Percentiles rank a stretch among this genome's conserved stretches.
Evolutionary conservation across 2,888 invertebrate genomes (phyloP).

Genomic region (Drosophila rubida): DNA sequence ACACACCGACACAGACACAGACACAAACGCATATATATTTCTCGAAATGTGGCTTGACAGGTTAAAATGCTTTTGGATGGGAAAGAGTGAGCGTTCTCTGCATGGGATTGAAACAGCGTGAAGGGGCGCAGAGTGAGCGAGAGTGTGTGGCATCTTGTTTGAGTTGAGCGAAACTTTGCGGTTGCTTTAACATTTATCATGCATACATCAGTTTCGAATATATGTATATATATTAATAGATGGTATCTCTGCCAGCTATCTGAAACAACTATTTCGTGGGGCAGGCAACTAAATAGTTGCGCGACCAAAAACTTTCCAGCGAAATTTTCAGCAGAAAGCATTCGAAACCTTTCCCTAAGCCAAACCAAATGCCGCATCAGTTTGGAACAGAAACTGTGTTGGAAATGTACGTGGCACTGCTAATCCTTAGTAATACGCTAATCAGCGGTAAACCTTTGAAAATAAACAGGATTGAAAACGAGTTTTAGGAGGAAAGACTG

Average conservation of each 20-base stretch:
- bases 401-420: background rate
- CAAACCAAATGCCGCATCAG: background rate
- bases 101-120: background rate
- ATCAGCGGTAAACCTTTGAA: background rate
- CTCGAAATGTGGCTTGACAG: conserved; percentile 50
- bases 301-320: background rate
- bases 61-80: conserved; percentile 43
- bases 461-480: background rate
- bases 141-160: conserved; percentile 40
- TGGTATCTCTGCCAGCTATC: background rate
- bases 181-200: conserved; percentile 39
- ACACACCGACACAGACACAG: conserved; percentile 25
- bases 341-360: background rate
- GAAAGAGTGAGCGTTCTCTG: conserved; percentile 2
- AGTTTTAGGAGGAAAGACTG: background rate
- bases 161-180: conserved; percentile 41
- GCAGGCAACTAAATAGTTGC: conserved; percentile 2
- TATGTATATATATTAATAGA: conserved; percentile 6
- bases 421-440: background rate
- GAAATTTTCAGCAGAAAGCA: background rate
- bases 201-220: conserved; percentile 11
- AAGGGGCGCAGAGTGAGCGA: background rate
- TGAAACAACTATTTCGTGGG: conserved; percentile 6
- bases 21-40: conserved; percentile 29
- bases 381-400: background rate